Evolutionary conservation across 2,888 invertebrate species (phyloP).

Genomic region (Cecidostiba fungosa): DNA sequence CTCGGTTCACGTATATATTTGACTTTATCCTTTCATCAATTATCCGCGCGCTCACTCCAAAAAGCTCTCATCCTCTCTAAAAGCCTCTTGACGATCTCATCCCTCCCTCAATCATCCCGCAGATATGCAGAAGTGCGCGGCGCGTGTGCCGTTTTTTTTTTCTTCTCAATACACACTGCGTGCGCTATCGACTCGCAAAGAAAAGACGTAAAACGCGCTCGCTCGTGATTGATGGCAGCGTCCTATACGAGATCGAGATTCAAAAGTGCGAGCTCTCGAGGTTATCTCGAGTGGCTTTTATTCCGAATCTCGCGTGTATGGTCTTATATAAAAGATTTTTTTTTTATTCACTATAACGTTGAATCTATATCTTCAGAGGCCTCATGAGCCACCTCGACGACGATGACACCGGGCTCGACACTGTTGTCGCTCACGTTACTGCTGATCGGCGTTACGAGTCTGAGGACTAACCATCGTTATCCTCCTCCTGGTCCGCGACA

Average conservation of each 20-base stretch:
- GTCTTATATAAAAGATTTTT: no score
- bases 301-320: background rate
- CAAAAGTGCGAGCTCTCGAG: conserved; percentile 40
- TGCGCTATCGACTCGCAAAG: background rate
- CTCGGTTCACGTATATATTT: no score
- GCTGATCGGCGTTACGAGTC: conserved; percentile 59
- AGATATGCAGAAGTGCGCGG: background rate
- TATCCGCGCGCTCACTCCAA: background rate
- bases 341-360: no score
- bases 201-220: background rate
- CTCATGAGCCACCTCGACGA: conserved; percentile 42
- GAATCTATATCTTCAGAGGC: conserved; percentile 3
- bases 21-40: conserved; percentile 35
- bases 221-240: conserved; percentile 18
- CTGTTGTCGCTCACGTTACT: conserved; percentile 68
- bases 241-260: conserved; percentile 24
- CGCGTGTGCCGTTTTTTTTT: conserved; percentile 2
- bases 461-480: conserved; percentile 45
- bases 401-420: conserved; percentile 72
- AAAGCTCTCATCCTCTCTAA: background rate
- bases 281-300: conserved; percentile 36
- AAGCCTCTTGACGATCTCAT: conserved; percentile 34
- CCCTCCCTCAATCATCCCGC: background rate
- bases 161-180: background rate
- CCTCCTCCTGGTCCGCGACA: conserved; percentile 36